Evolutionary conservation across 2,797 vertebrate species (phyloP), one percentile per base, ranked within the genome.

Genomic region (Catamblyrhynchus diadema): DNA sequence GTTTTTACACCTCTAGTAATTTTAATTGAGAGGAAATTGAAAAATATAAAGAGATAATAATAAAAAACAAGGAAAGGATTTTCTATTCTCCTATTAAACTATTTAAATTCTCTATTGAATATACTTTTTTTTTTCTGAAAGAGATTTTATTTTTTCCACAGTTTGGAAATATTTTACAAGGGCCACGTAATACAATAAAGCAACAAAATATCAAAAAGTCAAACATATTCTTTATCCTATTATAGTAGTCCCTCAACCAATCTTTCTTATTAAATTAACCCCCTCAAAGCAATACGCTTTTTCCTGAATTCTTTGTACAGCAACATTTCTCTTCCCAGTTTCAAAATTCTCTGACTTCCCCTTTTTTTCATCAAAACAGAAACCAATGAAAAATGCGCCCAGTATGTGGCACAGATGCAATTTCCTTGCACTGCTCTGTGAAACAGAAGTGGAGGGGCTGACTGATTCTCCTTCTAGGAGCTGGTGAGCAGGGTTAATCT

Each of bases 61-160:
- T 21, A 37, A 14, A 70, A 7, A 17, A 2, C 24, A 15, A 47
- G 14, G 1, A 60, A 53, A 14, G 1, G 2, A 1, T 56, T 14
- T 61, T 54, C 17, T 70, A 25, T 10, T 50, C 3, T 15, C 5
- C 24, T 61, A 1, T 33, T 2, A 54, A 81, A 37, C 14, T 10
- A 65, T 59, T 70, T 48, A 57, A 60, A 70, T 66, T 71, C 4
- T 45, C 1, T 32, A 13, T 44, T 48, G 7, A 48, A 62, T 44
- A 3, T 60, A 19, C 0, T 3, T 41, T 81, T 3, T 3, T 3
- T 66, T 64, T 23, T 32, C n/a, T 65, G 9, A 61, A 62, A 70
- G 9, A 13, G 0, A 28, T 33, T 73, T 65, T 61, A 44, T 10
- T 61, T 77, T 86, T 90, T 73, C 12, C 73, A 9, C 3, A 30